Conservation (phyloP, 23 tunicate genomes). For the Phallusia fumigata region DNA sequence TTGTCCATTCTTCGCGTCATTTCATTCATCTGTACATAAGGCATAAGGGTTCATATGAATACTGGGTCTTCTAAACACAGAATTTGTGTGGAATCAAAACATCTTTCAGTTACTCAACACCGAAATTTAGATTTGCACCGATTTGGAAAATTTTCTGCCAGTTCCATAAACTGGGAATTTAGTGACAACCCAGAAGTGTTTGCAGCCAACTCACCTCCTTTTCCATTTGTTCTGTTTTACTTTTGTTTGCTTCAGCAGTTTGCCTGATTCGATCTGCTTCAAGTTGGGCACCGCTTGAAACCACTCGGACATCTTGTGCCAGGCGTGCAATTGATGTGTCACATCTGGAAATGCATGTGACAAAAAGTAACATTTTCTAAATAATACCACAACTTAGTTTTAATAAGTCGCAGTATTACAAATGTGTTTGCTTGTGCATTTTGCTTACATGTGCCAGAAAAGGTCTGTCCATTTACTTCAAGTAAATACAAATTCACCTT, state of each 20-base stretch:
- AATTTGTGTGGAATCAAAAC: too few species aligned
- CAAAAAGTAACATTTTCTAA: too few species aligned
- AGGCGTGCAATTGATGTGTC: slow-evolving; percentile 73
- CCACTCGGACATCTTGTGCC: slow-evolving; percentile 58
- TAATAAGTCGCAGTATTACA: too few species aligned
- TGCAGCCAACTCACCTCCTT: slow-evolving; percentile 37
- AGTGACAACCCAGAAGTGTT: not conserved
- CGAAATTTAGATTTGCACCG: not conserved
- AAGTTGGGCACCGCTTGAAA: slow-evolving; percentile 29
- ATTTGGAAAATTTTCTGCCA: not conserved
- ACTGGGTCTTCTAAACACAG: too few species aligned
- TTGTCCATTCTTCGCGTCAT: slow-evolving; percentile 66
- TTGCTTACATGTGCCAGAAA: too few species aligned
- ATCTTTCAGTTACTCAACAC: too few species aligned
- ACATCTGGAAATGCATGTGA: slow-evolving; percentile 38
- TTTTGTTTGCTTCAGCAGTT: slow-evolving; percentile 43
- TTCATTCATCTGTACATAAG: slow-evolving; percentile 39
- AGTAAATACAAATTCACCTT: slow-evolving; percentile 47
- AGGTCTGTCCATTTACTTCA: too few species aligned
- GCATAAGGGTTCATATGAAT: not conserved
- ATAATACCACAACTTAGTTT: too few species aligned
- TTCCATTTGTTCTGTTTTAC: slow-evolving; percentile 57
- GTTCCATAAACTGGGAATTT: not conserved
- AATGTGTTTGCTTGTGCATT: too few species aligned
- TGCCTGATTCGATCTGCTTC: slow-evolving; percentile 69